Conservation (phyloP, 2,797 vertebrate species). For the Ctenosaura bakeri region DNA sequence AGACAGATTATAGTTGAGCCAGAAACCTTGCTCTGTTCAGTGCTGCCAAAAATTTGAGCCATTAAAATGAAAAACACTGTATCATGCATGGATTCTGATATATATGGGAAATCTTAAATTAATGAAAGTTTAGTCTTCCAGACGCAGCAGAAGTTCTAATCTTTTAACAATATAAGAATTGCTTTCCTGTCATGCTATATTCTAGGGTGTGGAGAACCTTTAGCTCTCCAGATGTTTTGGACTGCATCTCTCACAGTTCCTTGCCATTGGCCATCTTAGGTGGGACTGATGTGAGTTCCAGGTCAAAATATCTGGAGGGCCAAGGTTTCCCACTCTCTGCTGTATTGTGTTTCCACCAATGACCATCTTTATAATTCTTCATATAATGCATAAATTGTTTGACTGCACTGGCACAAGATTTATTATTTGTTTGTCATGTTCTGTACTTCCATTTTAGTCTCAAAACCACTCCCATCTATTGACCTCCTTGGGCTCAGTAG, state of each 20-base stretch:
- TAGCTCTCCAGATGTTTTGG: not conserved
- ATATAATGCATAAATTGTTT: not conserved
- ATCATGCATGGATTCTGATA: constrained; percentile 53
- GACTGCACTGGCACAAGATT: not conserved
- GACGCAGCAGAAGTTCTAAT: constrained; percentile 9
- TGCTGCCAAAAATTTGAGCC: constrained; percentile 44
- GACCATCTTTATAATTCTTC: not conserved
- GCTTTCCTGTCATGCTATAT: not conserved
- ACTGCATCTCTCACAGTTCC: not conserved
- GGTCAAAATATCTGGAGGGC: not conserved
- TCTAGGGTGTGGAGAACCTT: not conserved
- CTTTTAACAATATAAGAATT: not conserved
- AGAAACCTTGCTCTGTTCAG: constrained; percentile 30
- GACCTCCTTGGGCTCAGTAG: not conserved
- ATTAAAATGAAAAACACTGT: constrained; percentile 47
- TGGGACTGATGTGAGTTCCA: not conserved
- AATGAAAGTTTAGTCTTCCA: constrained; percentile 63
- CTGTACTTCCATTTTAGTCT: not conserved
- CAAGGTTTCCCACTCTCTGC: not conserved
- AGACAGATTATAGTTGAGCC: constrained; percentile 27
- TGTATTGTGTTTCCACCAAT: not conserved
- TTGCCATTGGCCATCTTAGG: not conserved
- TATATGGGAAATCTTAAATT: constrained; percentile 66
- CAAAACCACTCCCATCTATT: not conserved
- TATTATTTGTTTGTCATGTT: not conserved